Base-by-base conservation (phyloP, 2,113 vertebrate species). In the Meles meles region DNA sequence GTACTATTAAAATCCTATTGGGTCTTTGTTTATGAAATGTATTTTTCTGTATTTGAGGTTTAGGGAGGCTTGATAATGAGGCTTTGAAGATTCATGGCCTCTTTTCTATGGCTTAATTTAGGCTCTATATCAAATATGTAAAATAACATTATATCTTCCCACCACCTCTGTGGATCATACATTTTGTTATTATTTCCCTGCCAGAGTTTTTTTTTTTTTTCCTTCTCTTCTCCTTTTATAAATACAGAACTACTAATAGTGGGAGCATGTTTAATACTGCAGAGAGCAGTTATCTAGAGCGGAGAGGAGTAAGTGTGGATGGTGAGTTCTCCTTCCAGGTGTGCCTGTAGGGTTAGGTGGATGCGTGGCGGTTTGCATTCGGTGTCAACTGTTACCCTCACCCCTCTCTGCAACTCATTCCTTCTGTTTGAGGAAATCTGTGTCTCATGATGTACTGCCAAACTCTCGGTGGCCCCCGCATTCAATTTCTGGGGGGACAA, bases 91-190 rank as follows among this genome's bases (percentile, higher is more conserved):
- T 99, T 99, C 99, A 99, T 99, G 95, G 98, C 96, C 94, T 98
- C 98, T 99, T 98, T 99, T 99, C 98, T 98, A 98, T 97, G 98
- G 98, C 98, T 99, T 99, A 99, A 99, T 99, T 99, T 99, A 98
- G 98, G 98, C 98, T 98, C 97, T 99, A 99, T 98, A 99, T 99
- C 99, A 99, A 99, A 99, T 99, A 99, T 99, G 99, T 99, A 99
- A 99, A 99, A 98, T 98, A 98, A 98, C 97, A 94, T 97, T 98
- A 87, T 98, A 98, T 98, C 98, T 99, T 99, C 83, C 96, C 98
- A 97, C 97, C 97, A 98, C 98, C 98, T 98, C 84, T 98, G 98
- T 98, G 97, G 98, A 98, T 95, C 98, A 98, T 99, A 99, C 97
- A 98, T 99, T 99, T 98, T 98, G 97, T 98, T 98, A 96, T 98